These are phyloP conservation scores for Pseudomyrmex sp. DNA, from an alignment of 1,140 invertebrate genomes.

Conservation along the genomic window DNA sequence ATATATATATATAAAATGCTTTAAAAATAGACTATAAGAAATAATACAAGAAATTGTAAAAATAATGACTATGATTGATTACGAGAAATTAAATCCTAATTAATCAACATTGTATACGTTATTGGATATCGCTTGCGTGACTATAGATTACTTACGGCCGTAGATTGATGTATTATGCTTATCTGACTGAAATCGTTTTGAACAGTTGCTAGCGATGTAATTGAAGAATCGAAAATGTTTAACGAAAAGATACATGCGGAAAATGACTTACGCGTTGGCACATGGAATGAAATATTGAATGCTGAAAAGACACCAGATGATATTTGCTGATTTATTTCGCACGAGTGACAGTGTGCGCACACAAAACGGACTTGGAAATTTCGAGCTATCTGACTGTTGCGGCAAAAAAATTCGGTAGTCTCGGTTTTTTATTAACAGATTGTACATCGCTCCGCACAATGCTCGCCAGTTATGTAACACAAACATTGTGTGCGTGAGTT, in stretches of 20 bases:
- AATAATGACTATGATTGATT: not conserved
- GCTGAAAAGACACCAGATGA: slow-evolving; percentile 11
- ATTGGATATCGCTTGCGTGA: not conserved
- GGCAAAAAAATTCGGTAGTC: slow-evolving; percentile 18
- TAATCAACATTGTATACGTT: not conserved
- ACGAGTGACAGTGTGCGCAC: slow-evolving; percentile 3
- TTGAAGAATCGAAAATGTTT: slow-evolving; percentile 7
- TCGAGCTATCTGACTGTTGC: not conserved
- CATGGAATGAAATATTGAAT: slow-evolving; percentile 34
- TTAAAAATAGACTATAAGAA: not conserved
- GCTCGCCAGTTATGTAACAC: slow-evolving; percentile 24
- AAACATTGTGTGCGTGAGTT: not conserved
- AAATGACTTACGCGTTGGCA: not conserved
- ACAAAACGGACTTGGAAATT: slow-evolving; percentile 21
- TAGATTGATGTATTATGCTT: not conserved
- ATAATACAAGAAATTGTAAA: not conserved
- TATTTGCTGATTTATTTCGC: slow-evolving; percentile 53
- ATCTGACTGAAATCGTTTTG: not conserved
- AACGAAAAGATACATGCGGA: slow-evolving; percentile 14
- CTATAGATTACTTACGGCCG: not conserved
- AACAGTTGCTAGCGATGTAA: not conserved
- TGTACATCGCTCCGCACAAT: slow-evolving; percentile 15
- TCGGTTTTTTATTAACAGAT: slow-evolving; percentile 37
- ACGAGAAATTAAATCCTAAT: not conserved
- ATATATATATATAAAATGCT: not conserved